Conservation (phyloP, 2,888 invertebrate species). For the Nemapogon koenigi region DNA sequence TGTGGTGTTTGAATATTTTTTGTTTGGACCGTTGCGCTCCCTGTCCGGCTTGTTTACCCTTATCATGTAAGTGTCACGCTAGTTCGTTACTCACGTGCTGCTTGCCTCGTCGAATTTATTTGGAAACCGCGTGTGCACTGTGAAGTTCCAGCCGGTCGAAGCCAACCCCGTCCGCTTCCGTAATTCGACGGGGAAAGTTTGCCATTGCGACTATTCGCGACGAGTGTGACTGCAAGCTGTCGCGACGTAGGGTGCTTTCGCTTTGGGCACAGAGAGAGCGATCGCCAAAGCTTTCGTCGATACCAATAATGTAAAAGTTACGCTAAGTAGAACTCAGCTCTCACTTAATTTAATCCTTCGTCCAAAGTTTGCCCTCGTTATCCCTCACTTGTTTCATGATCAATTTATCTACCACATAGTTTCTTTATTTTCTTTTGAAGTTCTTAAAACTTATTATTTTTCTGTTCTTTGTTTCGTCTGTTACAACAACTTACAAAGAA, state of each 20-base stretch:
- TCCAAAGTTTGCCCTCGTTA: no score
- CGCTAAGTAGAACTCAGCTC: constrained; percentile 37
- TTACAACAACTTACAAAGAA: no score
- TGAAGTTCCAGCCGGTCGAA: constrained; percentile 31
- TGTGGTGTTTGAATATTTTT: constrained; percentile 47
- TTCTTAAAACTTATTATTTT: no score
- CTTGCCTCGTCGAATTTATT: constrained; percentile 50
- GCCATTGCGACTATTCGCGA: neutral
- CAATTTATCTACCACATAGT: no score
- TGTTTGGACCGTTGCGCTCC: constrained; percentile 53
- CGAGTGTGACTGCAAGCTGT: constrained; percentile 19
- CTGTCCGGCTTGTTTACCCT: constrained; percentile 62
- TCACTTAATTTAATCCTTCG: constrained; percentile 29
- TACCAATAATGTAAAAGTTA: constrained; percentile 43
- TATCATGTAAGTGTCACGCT: constrained; percentile 62
- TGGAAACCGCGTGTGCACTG: constrained; percentile 53
- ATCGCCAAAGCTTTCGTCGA: constrained; percentile 40
- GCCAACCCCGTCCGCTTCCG: constrained; percentile 41
- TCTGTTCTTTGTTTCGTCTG: no score
- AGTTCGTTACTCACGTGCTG: constrained; percentile 49
- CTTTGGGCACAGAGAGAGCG: constrained; percentile 25
- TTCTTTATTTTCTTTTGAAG: neutral
- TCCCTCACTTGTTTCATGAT: no score
- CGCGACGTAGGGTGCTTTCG: constrained; percentile 19
- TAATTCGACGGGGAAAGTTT: constrained; percentile 52